A percentile compares a stretch with the other conserved stretches of the same genome.
phyloP scores from a whole-genome alignment of 2,797 vertebrate species.

The Coccyzus lansbergi region DNA sequence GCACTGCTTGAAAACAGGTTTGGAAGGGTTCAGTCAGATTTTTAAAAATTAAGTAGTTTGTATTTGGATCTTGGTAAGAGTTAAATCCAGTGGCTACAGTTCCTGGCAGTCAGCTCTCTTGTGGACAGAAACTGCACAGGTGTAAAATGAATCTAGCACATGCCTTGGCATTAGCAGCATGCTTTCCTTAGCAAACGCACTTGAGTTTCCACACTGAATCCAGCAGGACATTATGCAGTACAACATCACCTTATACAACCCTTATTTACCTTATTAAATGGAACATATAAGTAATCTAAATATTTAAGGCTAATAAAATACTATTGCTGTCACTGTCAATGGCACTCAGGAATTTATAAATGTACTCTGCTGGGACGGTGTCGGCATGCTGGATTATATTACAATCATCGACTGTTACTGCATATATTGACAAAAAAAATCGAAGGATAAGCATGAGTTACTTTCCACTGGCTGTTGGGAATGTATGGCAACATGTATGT shows the following conservation, averaged over 20 bases:
- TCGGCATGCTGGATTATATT: neutral
- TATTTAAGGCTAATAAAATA: constrained; percentile 8
- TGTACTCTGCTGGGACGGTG: neutral
- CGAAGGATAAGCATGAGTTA: neutral
- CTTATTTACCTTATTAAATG: neutral
- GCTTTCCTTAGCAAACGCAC: constrained; percentile 23
- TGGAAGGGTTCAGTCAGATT: neutral
- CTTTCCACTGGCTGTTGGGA: neutral
- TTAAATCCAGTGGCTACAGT: neutral
- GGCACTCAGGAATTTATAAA: neutral
- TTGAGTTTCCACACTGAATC: neutral
- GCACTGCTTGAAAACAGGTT: neutral
- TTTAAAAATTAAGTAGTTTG: neutral
- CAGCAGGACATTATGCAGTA: neutral
- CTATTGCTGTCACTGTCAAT: neutral
- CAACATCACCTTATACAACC: neutral
- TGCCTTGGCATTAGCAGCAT: neutral
- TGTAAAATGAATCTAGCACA: neutral
- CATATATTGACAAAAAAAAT: neutral
- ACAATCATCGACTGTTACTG: neutral
- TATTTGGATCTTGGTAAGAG: neutral
- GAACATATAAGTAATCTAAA: neutral
- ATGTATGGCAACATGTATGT: accelerated
- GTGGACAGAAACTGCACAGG: neutral
- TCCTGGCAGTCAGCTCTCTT: neutral